Base-by-base conservation (phyloP, 2,113 vertebrate species). In the Pomatorhinus ruficollis region DNA sequence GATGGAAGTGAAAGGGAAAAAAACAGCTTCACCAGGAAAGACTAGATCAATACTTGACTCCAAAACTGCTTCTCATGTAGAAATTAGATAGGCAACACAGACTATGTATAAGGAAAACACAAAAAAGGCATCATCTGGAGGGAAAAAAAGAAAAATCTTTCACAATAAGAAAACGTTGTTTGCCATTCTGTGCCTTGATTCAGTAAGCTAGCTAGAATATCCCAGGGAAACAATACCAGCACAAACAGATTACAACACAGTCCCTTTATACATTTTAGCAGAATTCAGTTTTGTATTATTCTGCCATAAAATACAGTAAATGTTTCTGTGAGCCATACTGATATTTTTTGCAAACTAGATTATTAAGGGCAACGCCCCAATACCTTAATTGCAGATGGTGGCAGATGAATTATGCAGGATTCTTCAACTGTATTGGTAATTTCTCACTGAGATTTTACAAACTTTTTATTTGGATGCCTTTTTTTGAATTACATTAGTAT, bases 401-500 rank as follows among this genome's bases (percentile, higher is more conserved):
- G n/a, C 23, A 66, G 30, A 11, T 78, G 56, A 85, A 95, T 88
- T 83, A 61, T 49, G 5, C 27, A 63, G 79, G 23, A 18, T 6
- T 69, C 10, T 93, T 89, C 42, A 93, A 27, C 25, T 37, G 63
- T 60, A 74, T 71, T 79, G 52, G 22, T 22, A 83, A 53, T 49
- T 94, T 96, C 80, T 88, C 44, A 28, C 11, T 68, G 42, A 92
- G n/a, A 35, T 52, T 59, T 93, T 80, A 54, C 21, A 50, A 77
- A 49, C 3, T 13, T 57, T 68, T 71, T 40, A 52, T 81, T 77
- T 93, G 40, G 19, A 37, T 88, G 28, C 5, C 91, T 69, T 89
- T 79, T 85, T 68, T 79, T 85, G 45, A 76, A 93, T 90, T 94
- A 18, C 27, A 82, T 87, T 85, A 89, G 61, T 91, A 52, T 63